Evolutionary conservation across 2,113 vertebrate genomes (phyloP).

Genomic region (Eonycteris spelaea): DNA sequence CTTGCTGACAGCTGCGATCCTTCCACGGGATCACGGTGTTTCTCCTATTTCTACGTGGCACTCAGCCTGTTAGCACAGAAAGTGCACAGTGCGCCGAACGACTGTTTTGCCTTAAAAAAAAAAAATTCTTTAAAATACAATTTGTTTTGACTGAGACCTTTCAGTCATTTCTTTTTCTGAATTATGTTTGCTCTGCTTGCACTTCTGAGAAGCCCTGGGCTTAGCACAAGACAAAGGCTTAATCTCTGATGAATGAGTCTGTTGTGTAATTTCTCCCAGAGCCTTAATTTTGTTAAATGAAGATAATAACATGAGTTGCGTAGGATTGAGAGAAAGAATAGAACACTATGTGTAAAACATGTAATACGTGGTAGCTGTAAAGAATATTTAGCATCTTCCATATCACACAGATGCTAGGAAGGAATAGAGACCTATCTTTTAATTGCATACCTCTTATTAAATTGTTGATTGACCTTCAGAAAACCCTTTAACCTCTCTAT

Average conservation of each 20-base stretch:
- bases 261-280: neutral
- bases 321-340: neutral
- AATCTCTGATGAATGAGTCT: neutral
- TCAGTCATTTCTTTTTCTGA: neutral
- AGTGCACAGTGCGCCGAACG: fast-evolving
- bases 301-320: neutral
- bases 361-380: fast-evolving
- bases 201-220: neutral
- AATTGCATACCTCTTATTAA: neutral
- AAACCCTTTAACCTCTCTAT: neutral
- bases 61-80: neutral
- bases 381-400: neutral
- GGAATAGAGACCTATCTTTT: neutral
- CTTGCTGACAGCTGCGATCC: neutral
- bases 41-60: neutral
- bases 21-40: neutral
- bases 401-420: neutral
- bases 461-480: neutral
- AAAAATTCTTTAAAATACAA: neutral
- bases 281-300: neutral
- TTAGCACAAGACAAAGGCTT: neutral
- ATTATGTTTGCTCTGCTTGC: neutral
- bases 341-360: neutral
- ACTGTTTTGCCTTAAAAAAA: neutral
- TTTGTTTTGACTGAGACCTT: neutral